Evolutionary conservation across 2,797 vertebrate genomes (phyloP).

Genomic region (Enteromius paludinosus): DNA sequence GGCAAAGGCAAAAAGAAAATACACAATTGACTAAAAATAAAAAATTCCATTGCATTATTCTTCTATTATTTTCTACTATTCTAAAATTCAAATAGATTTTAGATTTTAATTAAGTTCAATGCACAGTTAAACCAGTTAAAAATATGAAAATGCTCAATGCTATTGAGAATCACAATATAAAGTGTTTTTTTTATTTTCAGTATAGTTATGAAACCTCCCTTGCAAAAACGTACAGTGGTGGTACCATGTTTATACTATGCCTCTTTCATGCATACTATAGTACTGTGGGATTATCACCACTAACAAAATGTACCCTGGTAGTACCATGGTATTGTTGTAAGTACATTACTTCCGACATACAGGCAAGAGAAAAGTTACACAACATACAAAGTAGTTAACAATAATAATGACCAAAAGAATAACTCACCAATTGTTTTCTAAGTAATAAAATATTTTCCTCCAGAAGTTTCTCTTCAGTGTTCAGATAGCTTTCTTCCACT

Average conservation of each 20-base stretch:
- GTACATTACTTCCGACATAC: neutral
- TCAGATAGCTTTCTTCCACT: constrained; percentile 70
- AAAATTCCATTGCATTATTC: neutral
- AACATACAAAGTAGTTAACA: neutral
- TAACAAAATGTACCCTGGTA: neutral
- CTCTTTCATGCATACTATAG: neutral
- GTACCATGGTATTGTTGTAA: neutral
- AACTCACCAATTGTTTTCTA: constrained; percentile 88
- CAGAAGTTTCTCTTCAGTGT: constrained; percentile 87
- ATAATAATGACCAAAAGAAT: neutral
- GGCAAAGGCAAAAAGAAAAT: neutral
- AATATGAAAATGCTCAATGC: neutral
- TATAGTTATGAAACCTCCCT: too few relatives aligned
- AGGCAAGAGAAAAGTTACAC: neutral
- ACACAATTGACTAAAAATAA: too few relatives aligned
- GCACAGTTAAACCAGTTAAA: too few relatives aligned
- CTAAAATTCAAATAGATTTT: neutral
- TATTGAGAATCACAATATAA: neutral
- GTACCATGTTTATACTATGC: neutral
- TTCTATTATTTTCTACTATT: neutral
- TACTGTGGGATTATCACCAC: neutral
- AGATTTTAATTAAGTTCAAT: neutral
- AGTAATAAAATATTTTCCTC: constrained; percentile 91
- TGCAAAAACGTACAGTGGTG: neutral
- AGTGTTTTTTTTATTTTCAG: neutral